These are phyloP conservation scores for Drosophila truncata DNA, from an alignment of 1,140 invertebrate genomes.

Conservation along the genomic window DNA sequence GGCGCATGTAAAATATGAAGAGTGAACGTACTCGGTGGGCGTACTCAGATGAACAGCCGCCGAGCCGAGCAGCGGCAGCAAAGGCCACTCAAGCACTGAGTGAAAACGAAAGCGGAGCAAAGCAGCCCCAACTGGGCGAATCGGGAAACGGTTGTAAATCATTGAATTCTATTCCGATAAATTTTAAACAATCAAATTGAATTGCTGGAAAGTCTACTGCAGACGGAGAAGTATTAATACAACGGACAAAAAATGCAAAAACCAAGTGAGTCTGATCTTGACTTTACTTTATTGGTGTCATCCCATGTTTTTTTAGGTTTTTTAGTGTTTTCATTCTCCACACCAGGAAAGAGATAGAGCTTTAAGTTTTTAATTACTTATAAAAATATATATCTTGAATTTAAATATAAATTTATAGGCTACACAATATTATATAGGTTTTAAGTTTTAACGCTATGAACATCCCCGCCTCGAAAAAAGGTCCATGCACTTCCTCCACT, in stretches of 20 bases:
- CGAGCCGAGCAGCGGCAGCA: background rate
- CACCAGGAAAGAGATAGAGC: too few relatives aligned
- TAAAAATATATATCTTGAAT: too few relatives aligned
- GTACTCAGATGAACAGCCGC: constrained; percentile 7
- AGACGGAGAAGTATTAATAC: background rate
- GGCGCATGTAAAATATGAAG: constrained; percentile 33
- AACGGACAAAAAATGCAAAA: background rate
- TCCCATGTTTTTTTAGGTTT: too few relatives aligned
- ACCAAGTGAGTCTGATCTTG: too few relatives aligned
- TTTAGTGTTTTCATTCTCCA: too few relatives aligned
- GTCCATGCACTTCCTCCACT: too few relatives aligned
- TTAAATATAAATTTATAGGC: too few relatives aligned
- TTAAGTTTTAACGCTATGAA: too few relatives aligned
- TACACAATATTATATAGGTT: too few relatives aligned
- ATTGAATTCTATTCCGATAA: constrained; percentile 11
- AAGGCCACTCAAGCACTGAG: constrained; percentile 33
- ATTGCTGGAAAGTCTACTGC: background rate
- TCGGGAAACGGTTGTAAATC: constrained; percentile 4
- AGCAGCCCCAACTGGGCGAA: constrained; percentile 3
- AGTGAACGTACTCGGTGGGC: constrained; percentile 1
- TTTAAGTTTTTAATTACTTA: too few relatives aligned
- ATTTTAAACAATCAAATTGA: constrained; percentile 8
- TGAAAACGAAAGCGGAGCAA: constrained; percentile 45
- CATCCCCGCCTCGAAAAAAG: too few relatives aligned
- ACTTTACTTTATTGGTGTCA: too few relatives aligned